Percentiles rank a stretch among this genome's conserved stretches.
Evolutionary conservation across 2,113 vertebrate genomes (phyloP).

Genomic region (Sturnira hondurensis): DNA sequence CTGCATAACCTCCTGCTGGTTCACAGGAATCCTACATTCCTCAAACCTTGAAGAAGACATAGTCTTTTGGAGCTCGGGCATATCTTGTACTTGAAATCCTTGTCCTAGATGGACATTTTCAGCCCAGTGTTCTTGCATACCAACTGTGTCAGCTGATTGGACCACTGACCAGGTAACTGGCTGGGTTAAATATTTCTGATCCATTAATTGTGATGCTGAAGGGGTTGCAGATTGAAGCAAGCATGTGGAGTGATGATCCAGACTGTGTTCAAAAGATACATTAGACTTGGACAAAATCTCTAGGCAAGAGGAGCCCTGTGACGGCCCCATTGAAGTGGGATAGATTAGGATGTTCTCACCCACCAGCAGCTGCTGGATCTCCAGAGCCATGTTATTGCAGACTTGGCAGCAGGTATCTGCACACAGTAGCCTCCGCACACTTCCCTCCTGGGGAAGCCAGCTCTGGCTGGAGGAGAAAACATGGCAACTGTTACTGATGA

Average conservation of each 20-base stretch:
- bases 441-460: constrained; percentile 55
- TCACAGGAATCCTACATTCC: not conserved
- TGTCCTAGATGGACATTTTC: not conserved
- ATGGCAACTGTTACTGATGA: not conserved
- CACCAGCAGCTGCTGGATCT: constrained; percentile 39
- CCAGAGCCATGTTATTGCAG: constrained; percentile 40
- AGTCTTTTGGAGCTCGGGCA: not conserved
- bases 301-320: not conserved
- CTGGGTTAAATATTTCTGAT: not conserved
- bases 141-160: not conserved
- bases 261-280: not conserved
- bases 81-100: not conserved
- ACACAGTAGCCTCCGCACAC: constrained; percentile 56
- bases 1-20: not conserved
- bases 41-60: not conserved
- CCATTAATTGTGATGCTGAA: not conserved
- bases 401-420: constrained; percentile 27
- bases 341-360: not conserved
- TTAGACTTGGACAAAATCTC: not conserved
- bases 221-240: not conserved
- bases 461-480: constrained; percentile 48
- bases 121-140: not conserved
- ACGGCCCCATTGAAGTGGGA: not conserved
- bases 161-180: not conserved
- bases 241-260: not conserved